Percentiles rank a stretch among this genome's conserved stretches.
Conservation (phyloP, 2,797 vertebrate species). For the Anolis apletophallus region DNA sequence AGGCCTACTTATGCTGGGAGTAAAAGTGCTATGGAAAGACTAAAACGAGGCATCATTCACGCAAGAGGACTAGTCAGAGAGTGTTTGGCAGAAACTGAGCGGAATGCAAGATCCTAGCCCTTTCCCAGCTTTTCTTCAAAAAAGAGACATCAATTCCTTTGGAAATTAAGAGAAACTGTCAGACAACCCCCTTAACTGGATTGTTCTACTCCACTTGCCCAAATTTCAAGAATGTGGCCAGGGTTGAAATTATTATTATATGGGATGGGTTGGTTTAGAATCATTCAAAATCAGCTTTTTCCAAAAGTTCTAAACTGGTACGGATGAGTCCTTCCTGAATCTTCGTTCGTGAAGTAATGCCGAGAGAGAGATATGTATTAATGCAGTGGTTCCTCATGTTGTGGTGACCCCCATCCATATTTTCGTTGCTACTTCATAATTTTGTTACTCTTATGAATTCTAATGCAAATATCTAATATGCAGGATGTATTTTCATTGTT, state of each 20-base stretch:
- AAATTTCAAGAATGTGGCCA: constrained; percentile 50
- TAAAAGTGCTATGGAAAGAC: constrained; percentile 99
- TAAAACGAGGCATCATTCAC: constrained; percentile 98
- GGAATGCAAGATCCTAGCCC: constrained; percentile 93
- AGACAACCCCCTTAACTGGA: constrained; percentile 64
- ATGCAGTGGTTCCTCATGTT: too few species aligned
- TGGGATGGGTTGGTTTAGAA: too few species aligned
- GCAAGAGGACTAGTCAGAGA: constrained; percentile 96
- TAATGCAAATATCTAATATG: too few species aligned
- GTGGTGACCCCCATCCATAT: too few species aligned
- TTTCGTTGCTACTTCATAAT: too few species aligned
- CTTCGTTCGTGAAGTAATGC: too few species aligned
- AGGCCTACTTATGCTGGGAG: constrained; percentile 97
- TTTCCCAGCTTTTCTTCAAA: constrained; percentile 31
- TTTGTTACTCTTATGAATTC: too few species aligned
- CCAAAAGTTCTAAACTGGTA: too few species aligned
- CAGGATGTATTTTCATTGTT: too few species aligned
- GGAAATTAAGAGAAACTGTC: constrained; percentile 64
- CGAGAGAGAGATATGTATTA: too few species aligned
- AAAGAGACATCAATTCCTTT: constrained; percentile 47
- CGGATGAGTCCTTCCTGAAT: too few species aligned
- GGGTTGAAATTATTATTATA: neutral
- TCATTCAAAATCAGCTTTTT: neutral
- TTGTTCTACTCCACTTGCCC: constrained; percentile 51
- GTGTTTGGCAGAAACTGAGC: constrained; percentile 96